Base-by-base conservation (phyloP, 2,797 vertebrate species). In the Onychomys arenicola region DNA sequence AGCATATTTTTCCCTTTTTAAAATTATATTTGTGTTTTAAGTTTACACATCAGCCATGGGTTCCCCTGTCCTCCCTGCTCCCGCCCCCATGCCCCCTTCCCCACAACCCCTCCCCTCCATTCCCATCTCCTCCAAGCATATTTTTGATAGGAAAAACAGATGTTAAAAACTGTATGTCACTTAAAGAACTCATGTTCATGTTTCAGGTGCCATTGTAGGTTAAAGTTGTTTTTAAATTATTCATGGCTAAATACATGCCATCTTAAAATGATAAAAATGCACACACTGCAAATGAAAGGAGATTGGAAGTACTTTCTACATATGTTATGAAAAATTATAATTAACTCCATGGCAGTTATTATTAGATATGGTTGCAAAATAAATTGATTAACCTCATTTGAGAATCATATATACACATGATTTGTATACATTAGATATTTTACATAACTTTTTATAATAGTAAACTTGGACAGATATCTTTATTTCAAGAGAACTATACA, bases 131-230 rank as follows among this genome's bases (percentile, higher is more conserved):
- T n/a, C n/a, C n/a, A 67, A 94, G 63, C 4, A 80, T 0, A 16
- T 89, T 89, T 91, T 91, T 63, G 76, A 52, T 89, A 91, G 40
- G 34, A 63, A 96, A 93, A 81, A 16, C 10, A 90, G 10, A 49
- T 89, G 4, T 75, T 76, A 7, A 96, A 93, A 1, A 69, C 8
- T 49, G 32, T 2, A 76, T 37, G 5, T 75, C 37, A 91, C n/a
- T 80, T 21, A n/a, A 67, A 88, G 13, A 78, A 80, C 37, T 4
- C 83, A 57, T 21, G 0, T 71, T 2, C 1, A 65, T 69, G 9
- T 69, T 61, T 77, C 76, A 90, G 84, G 34, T 43, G 19, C 37
- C 80, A 40, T 2, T 23, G n/a, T 84, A 55, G 69, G 12, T 37
- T 59, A 37, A 57, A 81, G 52, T 25, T 37, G 80, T 91, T 94